Evolutionary conservation across 2,888 invertebrate species (phyloP), one percentile per base, ranked within the genome.

Genomic region (Habrosyne pyritoides): DNA sequence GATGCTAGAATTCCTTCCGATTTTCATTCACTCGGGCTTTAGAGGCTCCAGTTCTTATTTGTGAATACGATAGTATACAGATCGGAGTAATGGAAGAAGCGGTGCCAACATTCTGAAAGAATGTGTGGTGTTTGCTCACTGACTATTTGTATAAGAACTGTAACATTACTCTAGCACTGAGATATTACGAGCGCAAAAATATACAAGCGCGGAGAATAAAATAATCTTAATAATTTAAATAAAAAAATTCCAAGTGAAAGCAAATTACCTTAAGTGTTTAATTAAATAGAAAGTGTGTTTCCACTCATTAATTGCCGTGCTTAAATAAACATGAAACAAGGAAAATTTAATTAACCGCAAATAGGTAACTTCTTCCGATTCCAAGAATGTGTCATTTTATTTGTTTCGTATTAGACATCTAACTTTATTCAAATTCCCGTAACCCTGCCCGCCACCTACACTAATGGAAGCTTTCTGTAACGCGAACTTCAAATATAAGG

Each of bases 401-500:
- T 42, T 42, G 42, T 42, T 36, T 42, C 18, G 42, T 18, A 42
- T 18, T 42, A 42, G 42, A 33, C n/a, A 14, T 36, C 4, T 28
- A 28, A 21, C 10, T 28, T 28, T 30, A 50, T 50, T 30, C 28
- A 28, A 50, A 28, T 28, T 18, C 22, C 2, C 26, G 18, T 10
- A 12, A 18, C 10, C 24, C 24, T 28, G 28, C 8, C 50, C 8
- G 50, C 12, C 28, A 50, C 50, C 56, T 30, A 30, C 51, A 53
- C 53, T 68, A 71, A 72, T 64, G 60, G 56, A 57, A 36, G 53
- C 56, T 50, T 50, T 50, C 53, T 50, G 60, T 50, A 53, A 28
- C 48, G 52, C 57, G 50, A 66, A 70, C 64, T 69, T 67, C 52
- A 63, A 72, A 71, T 69, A 64, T 69, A 63, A 55, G 60, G 64